Base-by-base conservation (phyloP, 2,113 vertebrate species). In the Cephalopterus ornatus region DNA sequence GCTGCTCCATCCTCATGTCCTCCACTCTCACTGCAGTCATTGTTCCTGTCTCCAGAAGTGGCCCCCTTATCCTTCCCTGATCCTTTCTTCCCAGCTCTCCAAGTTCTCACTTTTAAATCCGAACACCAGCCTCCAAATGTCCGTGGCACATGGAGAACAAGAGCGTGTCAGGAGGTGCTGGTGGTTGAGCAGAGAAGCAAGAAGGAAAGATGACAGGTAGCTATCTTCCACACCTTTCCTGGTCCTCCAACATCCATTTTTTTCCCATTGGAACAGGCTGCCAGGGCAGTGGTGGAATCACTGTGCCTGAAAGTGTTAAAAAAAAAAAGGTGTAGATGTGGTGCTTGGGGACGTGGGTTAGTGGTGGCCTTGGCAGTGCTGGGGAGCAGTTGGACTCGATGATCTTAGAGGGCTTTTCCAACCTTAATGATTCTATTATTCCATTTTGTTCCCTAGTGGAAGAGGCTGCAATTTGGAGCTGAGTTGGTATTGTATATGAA, bases 41-140 rank as follows among this genome's bases (percentile, higher is more conserved):
- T 52, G 41, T 83, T 92, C 59, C 62, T 8, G 1, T 42, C 65
- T 81, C 83, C 55, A 91, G 42, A 70, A 84, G 46, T 50, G 79
- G 41, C 56, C 11, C 8, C n/a, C 19, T 12, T 14, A 2, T 27
- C 56, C 42, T 89, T 17, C n/a, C 35, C 44, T 1, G 0, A 26
- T 53, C 39, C 49, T 50, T 71, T 59, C 22, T 74, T 9, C 22
- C 46, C 41, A 37, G 2, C 49, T 61, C 53, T 72, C n/a, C 1
- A 1, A 11, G 14, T 58, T 91, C n/a, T 73, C 35, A 5, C 18
- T 53, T 85, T 6, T 16, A 20, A 79, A 76, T 66, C 63, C 2
- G 0, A 4, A 12, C n/a, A 7, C 0, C 3, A 82, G 4, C n/a
- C 55, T 39, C 23, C 30, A 56, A 9, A 0, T 6, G 5, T 32